Evolutionary conservation across 2,113 vertebrate species (phyloP), one percentile per base, ranked within the genome.

Genomic region (Athene noctua): DNA sequence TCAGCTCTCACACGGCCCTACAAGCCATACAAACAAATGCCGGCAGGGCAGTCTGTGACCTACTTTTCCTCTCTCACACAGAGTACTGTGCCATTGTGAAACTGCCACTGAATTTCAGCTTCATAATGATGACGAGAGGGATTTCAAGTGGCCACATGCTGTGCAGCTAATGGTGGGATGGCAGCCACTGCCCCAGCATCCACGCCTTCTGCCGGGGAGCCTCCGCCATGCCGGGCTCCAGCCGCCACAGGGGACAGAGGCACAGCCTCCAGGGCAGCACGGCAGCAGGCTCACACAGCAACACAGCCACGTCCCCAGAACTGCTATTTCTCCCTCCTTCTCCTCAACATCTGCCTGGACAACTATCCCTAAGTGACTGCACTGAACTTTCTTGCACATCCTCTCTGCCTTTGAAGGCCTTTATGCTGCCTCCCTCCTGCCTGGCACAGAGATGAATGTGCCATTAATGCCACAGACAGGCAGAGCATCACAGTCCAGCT

Each of bases 61-160:
- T 90, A 89, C 85, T 96, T 97, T 83, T 61, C 90, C 40, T 85
- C 40, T 79, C 49, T 88, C 3, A 0, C 47, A 42, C 1, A 0
- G 59, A 49, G 77, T 90, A 72, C 54, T 14, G 46, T 72, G 86
- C 74, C 84, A 94, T 80, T 96, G 86, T 96, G 65, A 81, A 95
- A 80, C 86, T 88, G 92, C 92, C 94, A 86, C 49, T 63, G 93
- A 87, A 94, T 88, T 94, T 95, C 94, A 92, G 93, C 83, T 80
- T 73, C 59, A 47, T 49, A 84, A 61, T 0, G 2, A 66, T 62
- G 73, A 88, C 2, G 11, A 68, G 75, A 90, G 58, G 62, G 72
- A 93, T 68, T 94, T 68, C 27, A 57, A 86, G 72, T 0, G 1
- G 65, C 57, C 65, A 30, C 86, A 67, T 0, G 5, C 81, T 77